Conservation (phyloP, 2,797 vertebrate species). For the Eulemur coronatus region DNA sequence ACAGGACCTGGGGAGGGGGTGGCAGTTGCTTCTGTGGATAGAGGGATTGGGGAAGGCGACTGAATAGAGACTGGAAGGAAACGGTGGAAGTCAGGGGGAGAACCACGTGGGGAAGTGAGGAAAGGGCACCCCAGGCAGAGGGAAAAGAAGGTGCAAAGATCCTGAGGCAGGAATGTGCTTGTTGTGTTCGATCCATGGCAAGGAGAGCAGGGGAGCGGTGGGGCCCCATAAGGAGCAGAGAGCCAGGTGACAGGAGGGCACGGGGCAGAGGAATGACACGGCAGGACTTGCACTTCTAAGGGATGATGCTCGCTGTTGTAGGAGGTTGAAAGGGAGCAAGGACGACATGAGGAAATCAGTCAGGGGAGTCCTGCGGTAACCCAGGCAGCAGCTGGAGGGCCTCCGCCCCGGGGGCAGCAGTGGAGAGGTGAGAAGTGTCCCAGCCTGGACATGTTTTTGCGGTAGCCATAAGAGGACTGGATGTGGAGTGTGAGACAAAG, state of each 20-base stretch:
- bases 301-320: background rate
- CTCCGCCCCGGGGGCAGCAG: background rate
- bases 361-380: background rate
- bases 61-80: background rate
- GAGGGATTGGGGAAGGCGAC: background rate
- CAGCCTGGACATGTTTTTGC: background rate
- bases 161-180: background rate
- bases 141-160: no score
- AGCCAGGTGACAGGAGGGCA: background rate
- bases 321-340: background rate
- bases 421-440: no score
- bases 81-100: background rate
- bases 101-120: background rate
- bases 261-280: fast-evolving
- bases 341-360: background rate
- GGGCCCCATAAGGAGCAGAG: background rate
- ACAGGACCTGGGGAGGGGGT: background rate
- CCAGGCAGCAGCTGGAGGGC: background rate
- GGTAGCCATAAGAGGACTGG: background rate
- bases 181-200: background rate
- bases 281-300: background rate
- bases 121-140: background rate
- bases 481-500: background rate
- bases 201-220: background rate
- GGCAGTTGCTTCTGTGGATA: background rate